Conservation (phyloP, 1,140 invertebrate species). For the Platyscapa corneri region DNA sequence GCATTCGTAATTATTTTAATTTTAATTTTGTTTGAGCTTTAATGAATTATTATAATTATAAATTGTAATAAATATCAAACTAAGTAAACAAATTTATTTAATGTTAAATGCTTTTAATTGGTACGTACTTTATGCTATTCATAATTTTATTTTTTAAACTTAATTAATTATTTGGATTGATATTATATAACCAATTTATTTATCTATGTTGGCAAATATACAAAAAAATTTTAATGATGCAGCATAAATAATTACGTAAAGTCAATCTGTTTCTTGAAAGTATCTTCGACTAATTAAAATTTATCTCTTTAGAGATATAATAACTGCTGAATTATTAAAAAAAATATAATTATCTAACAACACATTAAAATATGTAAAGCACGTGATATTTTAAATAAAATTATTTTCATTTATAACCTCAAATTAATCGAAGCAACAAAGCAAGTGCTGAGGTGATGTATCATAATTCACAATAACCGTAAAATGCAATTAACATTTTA, state of each 20-base stretch:
- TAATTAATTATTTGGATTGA: background rate
- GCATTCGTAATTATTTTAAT: background rate
- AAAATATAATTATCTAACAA: too few species aligned
- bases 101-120: background rate
- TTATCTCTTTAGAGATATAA: too few species aligned
- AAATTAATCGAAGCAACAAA: background rate
- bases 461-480: background rate
- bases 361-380: too few species aligned
- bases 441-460: background rate
- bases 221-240: too few species aligned
- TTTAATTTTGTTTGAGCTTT: background rate
- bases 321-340: too few species aligned
- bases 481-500: background rate
- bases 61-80: background rate
- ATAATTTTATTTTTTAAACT: background rate
- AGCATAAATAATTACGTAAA: too few species aligned
- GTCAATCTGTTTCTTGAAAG: too few species aligned
- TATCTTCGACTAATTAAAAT: background rate
- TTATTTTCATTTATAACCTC: background rate
- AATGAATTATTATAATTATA: background rate
- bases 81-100: conserved; percentile 3
- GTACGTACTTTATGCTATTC: background rate
- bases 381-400: too few species aligned
- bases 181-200: too few species aligned
- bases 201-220: too few species aligned